These are phyloP conservation scores for Sus scrofa DNA, from an alignment of 2,113 vertebrate genomes.

Conservation along the genomic window DNA sequence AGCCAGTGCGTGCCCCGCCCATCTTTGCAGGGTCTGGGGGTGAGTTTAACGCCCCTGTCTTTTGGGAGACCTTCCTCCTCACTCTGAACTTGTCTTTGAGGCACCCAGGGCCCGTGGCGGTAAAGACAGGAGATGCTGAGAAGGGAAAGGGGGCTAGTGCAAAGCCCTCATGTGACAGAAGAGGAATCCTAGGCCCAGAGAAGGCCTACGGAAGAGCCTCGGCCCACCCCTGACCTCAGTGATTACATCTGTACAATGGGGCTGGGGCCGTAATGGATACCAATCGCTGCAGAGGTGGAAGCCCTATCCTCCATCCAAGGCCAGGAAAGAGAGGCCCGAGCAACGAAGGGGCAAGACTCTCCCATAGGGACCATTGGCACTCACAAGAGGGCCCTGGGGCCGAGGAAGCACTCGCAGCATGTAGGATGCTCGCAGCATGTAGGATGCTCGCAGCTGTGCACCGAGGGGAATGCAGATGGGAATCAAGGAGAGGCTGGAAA, in stretches of 20 bases:
- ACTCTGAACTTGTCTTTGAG: background rate
- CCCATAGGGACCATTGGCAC: rapidly evolving
- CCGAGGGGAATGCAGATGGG: too few relatives aligned
- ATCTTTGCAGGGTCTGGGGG: background rate
- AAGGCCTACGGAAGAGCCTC: background rate
- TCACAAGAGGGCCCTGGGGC: background rate
- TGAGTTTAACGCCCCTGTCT: rapidly evolving
- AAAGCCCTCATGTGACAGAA: background rate
- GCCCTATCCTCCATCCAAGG: background rate
- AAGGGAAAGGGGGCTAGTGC: background rate
- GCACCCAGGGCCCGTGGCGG: background rate
- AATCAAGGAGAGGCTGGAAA: background rate
- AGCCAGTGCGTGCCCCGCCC: rapidly evolving
- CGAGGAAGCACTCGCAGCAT: rapidly evolving
- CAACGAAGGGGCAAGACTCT: background rate
- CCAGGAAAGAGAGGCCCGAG: background rate
- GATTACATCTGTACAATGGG: too few relatives aligned
- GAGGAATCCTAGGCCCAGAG: background rate
- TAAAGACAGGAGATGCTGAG: background rate
- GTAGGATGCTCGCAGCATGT: background rate
- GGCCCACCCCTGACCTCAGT: background rate
- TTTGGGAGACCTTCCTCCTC: background rate
- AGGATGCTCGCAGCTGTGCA: rapidly evolving
- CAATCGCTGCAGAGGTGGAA: too few relatives aligned
- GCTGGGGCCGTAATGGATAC: rapidly evolving